Conservation (phyloP, 2,797 vertebrate genomes). For the Hydrophis major region DNA sequence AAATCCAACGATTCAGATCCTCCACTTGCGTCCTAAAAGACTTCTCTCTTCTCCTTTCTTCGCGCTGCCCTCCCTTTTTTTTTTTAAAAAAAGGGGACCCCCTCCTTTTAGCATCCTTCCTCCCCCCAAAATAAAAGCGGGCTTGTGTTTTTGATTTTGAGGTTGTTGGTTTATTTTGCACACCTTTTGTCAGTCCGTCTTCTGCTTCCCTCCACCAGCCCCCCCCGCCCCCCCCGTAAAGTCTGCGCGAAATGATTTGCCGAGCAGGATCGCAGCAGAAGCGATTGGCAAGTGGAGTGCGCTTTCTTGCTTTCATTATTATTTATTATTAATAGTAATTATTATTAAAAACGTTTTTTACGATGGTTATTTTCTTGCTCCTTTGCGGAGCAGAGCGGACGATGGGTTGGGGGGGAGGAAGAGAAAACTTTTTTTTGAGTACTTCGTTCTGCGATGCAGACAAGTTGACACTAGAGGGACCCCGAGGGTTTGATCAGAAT, state of each 20-base stretch:
- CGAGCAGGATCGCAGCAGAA: not conserved
- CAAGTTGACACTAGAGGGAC: constrained; percentile 6
- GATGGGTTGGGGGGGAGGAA: no score
- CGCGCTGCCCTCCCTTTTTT: not conserved
- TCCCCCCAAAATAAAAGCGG: no score
- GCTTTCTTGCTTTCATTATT: not conserved
- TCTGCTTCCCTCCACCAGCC: not conserved
- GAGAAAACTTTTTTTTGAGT: not conserved
- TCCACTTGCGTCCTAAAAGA: no score
- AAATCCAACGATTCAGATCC: no score
- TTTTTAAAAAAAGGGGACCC: not conserved
- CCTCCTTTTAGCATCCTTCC: not conserved
- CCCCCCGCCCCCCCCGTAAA: no score
- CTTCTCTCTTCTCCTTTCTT: not conserved
- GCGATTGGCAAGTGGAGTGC: not conserved
- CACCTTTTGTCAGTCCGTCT: not conserved
- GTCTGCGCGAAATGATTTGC: not conserved
- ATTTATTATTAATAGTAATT: no score
- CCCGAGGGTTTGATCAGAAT: constrained; percentile 10
- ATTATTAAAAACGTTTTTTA: not conserved
- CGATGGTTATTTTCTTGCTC: no score
- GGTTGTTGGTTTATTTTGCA: not conserved
- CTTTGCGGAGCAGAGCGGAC: not conserved
- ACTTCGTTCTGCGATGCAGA: not conserved
- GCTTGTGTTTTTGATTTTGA: not conserved